phyloP scores from a whole-genome alignment of 2,797 vertebrate genomes.

The Fratercula arctica region DNA sequence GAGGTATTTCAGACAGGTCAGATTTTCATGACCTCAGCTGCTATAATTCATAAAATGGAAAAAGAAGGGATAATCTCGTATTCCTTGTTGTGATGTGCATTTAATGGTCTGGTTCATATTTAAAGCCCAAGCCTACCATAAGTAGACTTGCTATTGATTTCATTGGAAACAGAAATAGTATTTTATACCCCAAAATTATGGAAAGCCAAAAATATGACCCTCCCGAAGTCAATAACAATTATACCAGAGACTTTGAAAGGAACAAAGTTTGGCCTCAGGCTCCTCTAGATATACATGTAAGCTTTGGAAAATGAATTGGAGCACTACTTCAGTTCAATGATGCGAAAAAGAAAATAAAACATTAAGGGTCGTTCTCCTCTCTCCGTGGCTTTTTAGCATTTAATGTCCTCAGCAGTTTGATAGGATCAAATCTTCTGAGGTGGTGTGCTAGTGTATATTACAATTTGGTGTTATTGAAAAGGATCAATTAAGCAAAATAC shows the following conservation, averaged over 20 bases:
- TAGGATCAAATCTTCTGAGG: not conserved
- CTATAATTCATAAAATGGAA: not conserved
- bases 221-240: not conserved
- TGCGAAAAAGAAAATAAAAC: not conserved
- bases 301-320: not conserved
- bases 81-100: not conserved
- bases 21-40: not conserved
- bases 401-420: not conserved
- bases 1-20: not conserved
- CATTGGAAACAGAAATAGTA: not conserved
- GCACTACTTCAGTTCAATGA: not conserved
- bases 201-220: not conserved
- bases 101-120: not conserved
- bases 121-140: not conserved
- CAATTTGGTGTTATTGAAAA: not conserved
- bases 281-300: not conserved
- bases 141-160: not conserved
- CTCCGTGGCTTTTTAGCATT: not conserved
- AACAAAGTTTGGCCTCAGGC: not conserved
- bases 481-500: not conserved
- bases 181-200: not conserved
- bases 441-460: not conserved
- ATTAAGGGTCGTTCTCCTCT: not conserved
- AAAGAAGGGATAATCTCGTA: not conserved
- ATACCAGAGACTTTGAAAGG: not conserved